Conservation (phyloP, 2,888 invertebrate genomes). For the Epiperipatus broadwayi region DNA sequence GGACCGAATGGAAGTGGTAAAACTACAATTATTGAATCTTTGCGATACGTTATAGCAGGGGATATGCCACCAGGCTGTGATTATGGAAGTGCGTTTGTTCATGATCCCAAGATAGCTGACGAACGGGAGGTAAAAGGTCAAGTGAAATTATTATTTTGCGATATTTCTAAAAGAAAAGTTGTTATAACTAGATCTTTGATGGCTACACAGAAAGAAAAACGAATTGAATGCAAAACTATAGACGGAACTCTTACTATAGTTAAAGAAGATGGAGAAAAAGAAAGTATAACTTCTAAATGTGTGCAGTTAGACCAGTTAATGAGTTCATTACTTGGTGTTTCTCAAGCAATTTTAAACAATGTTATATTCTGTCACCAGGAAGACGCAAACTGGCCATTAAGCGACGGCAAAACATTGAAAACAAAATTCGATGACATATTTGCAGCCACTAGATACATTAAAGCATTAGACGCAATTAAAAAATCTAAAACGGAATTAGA, state of each 20-base stretch:
- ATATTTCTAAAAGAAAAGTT: constrained; percentile 41
- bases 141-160: constrained; percentile 35
- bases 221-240: no score
- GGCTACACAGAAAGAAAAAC: constrained; percentile 34
- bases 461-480: constrained; percentile 55
- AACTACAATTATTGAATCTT: constrained; percentile 77
- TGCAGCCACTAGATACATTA: constrained; percentile 76
- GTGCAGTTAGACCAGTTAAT: constrained; percentile 52
- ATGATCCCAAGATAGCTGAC: constrained; percentile 71
- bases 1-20: constrained; percentile 93
- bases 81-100: constrained; percentile 51
- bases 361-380: constrained; percentile 99
- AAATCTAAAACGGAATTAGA: constrained; percentile 41
- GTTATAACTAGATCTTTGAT: constrained; percentile 49
- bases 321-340: constrained; percentile 54
- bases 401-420: constrained; percentile 79
- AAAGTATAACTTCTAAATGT: constrained; percentile 42
- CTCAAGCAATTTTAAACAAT: constrained; percentile 78
- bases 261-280: constrained; percentile 33
- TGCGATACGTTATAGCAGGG: constrained; percentile 77
- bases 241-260: no score
- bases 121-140: no score
- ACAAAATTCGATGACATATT: constrained; percentile 95
- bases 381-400: constrained; percentile 83
- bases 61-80: constrained; percentile 67